Evolutionary conservation across 2,797 vertebrate genomes (phyloP).

Genomic region (Phoeniculus purpureus): DNA sequence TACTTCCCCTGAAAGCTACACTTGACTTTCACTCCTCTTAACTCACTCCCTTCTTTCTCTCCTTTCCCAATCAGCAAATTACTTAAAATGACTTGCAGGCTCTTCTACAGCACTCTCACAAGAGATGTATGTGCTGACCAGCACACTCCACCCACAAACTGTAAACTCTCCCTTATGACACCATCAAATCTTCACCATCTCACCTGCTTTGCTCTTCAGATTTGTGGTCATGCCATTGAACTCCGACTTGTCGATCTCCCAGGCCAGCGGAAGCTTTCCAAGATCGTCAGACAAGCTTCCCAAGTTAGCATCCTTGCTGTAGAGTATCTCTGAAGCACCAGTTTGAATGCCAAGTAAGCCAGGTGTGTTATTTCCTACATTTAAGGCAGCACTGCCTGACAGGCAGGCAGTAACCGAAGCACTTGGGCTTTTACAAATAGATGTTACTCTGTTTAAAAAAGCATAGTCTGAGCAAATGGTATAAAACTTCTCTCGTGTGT

Average conservation of each 20-base stretch:
- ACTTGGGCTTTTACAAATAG: conserved; percentile 83
- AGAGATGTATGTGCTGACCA: fast-evolving
- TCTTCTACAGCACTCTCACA: not conserved
- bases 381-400: conserved; percentile 73
- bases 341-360: conserved; percentile 75
- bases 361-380: conserved; percentile 76
- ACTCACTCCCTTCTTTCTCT: not conserved
- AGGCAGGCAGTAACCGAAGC: conserved; percentile 78
- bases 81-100: not conserved
- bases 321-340: conserved; percentile 76
- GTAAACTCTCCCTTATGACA: not conserved
- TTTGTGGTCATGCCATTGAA: conserved; percentile 86
- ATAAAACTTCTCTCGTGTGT: conserved; percentile 97
- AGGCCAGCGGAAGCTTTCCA: conserved; percentile 89
- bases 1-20: not conserved
- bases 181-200: conserved; percentile 18
- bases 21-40: not conserved
- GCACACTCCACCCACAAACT: not conserved
- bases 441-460: conserved; percentile 93
- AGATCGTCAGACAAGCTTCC: conserved; percentile 81
- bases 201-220: conserved; percentile 89
- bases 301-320: conserved; percentile 84
- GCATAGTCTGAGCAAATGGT: conserved; percentile 98
- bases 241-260: conserved; percentile 97
- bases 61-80: fast-evolving